phyloP scores from a whole-genome alignment of 2,113 vertebrate species.

The Pantherophis guttatus region DNA sequence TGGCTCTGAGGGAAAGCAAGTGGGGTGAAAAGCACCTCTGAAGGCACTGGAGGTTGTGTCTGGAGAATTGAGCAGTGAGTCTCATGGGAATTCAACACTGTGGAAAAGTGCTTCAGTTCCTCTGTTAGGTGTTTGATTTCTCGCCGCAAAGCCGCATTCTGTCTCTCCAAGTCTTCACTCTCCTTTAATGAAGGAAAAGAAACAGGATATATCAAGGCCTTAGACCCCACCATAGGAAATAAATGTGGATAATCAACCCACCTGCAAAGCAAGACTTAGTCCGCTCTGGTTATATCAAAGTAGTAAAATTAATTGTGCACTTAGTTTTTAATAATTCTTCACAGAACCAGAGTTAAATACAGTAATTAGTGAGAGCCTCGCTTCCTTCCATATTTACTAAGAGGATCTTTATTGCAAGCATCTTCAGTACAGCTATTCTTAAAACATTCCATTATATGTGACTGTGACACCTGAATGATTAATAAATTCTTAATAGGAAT shows the following conservation, averaged over 20 bases:
- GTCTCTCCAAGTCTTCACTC: conserved; percentile 91
- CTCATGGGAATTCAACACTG: conserved; percentile 88
- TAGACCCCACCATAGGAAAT: neutral
- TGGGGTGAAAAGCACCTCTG: conserved; percentile 79
- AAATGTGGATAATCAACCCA: neutral
- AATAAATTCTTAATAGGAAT: neutral
- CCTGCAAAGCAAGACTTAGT: neutral
- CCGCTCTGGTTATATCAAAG: neutral
- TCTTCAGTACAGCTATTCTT: neutral
- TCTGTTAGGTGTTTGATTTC: conserved; percentile 92
- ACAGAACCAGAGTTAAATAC: neutral
- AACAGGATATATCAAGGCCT: conserved; percentile 11
- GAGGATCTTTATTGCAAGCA: neutral
- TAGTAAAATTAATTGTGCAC: neutral
- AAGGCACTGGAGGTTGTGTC: conserved; percentile 65
- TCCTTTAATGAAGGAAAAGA: conserved; percentile 72
- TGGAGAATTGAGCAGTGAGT: conserved; percentile 82
- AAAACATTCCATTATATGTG: neutral
- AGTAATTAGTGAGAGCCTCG: neutral
- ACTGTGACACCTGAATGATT: neutral
- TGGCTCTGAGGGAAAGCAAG: conserved; percentile 83
- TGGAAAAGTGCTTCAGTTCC: conserved; percentile 89
- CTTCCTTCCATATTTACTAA: neutral
- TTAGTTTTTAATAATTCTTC: neutral
- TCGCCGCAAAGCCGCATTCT: conserved; percentile 88